phyloP scores from a whole-genome alignment of 1,140 invertebrate genomes.

The Neuroterus valhalla region DNA sequence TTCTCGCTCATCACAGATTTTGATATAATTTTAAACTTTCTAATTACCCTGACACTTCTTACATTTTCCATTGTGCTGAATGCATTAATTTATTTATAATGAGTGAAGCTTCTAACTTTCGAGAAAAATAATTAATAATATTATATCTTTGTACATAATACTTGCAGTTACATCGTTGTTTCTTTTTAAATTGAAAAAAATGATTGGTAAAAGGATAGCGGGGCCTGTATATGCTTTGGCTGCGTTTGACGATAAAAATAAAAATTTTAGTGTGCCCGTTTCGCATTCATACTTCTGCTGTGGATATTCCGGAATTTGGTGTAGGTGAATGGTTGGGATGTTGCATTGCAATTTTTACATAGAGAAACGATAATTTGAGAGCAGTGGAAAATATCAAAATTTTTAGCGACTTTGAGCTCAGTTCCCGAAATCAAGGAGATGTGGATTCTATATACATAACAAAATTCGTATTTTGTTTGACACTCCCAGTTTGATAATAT shows the following conservation, averaged over 20 bases:
- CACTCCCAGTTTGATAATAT: no score
- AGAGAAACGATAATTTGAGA: background rate
- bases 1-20: no score
- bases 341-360: background rate
- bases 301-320: conserved; percentile 1
- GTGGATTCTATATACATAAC: no score
- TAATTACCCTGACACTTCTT: no score
- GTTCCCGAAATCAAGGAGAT: no score
- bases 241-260: conserved; percentile 2
- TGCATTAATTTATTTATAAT: no score
- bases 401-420: background rate
- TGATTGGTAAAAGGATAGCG: background rate
- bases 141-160: background rate
- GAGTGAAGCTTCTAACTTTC: no score
- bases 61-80: no score
- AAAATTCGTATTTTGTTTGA: no score
- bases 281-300: background rate
- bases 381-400: background rate
- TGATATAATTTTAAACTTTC: no score
- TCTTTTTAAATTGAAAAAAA: background rate
- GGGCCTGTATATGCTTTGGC: background rate
- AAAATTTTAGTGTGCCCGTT: background rate
- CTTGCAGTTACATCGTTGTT: background rate
- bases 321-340: conserved; percentile 1
- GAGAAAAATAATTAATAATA: no score